These are phyloP conservation scores for Tachina fera DNA, from an alignment of 2,888 invertebrate genomes.

Conservation along the genomic window DNA sequence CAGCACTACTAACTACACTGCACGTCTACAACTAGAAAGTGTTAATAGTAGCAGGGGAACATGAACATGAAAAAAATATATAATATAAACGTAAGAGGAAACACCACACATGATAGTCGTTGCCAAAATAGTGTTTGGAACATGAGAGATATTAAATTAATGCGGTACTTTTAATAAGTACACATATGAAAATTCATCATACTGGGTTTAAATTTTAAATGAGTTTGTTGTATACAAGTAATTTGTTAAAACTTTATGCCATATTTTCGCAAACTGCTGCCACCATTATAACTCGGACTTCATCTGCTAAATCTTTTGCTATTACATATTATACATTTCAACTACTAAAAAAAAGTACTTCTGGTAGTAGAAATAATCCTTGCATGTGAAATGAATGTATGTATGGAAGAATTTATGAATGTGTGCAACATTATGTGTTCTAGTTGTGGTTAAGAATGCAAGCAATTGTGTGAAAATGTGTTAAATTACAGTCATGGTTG, in stretches of 20 bases:
- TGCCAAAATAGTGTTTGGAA: conserved; percentile 47
- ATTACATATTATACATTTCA: conserved; percentile 35
- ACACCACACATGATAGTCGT: conserved; percentile 29
- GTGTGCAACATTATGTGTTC: conserved; percentile 34
- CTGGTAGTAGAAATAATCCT: conserved; percentile 12
- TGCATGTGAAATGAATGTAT: conserved; percentile 5
- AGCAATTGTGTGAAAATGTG: conserved; percentile 68
- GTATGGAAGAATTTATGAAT: conserved; percentile 3
- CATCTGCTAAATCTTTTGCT: conserved; percentile 42
- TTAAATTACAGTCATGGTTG: conserved; percentile 66
- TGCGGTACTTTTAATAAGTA: conserved; percentile 69
- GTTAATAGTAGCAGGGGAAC: conserved; percentile 33
- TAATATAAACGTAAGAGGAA: conserved; percentile 14
- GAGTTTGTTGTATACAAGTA: conserved; percentile 50
- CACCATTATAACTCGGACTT: conserved; percentile 24
- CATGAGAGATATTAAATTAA: conserved; percentile 70
- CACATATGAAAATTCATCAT: conserved; percentile 59
- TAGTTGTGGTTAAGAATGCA: conserved; percentile 62
- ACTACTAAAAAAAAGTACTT: conserved; percentile 7
- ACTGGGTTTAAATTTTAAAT: conserved; percentile 50
- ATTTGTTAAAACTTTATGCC: conserved; percentile 61
- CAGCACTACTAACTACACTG: background rate
- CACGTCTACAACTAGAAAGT: conserved; percentile 30
- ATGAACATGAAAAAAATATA: background rate
- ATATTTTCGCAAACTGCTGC: conserved; percentile 55